phyloP scores from a whole-genome alignment of 2,888 invertebrate species.

The Callyntrura sp. region DNA sequence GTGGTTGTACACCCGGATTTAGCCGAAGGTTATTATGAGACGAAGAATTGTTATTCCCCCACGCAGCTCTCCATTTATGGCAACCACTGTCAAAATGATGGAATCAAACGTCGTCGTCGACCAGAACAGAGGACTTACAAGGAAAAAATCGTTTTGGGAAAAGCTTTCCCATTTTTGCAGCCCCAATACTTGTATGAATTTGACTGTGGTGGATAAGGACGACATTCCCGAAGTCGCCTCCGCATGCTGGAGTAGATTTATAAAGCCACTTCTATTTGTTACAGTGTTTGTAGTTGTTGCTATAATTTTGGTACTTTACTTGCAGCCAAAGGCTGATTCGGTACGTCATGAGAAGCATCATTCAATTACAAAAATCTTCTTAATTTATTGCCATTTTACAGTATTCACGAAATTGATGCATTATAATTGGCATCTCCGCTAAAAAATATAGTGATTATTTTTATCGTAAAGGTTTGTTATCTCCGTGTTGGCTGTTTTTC shows the following conservation, averaged over 20 bases:
- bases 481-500: conserved; percentile 76
- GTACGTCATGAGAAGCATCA: background rate
- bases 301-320: background rate
- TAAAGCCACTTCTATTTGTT: background rate
- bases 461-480: conserved; percentile 71
- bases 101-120: too few relatives aligned
- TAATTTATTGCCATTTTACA: background rate
- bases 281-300: background rate
- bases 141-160: background rate
- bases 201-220: background rate
- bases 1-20: too few relatives aligned
- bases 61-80: too few relatives aligned
- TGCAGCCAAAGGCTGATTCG: conserved; percentile 2
- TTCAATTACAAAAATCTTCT: too few relatives aligned
- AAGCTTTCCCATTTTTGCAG: background rate
- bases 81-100: too few relatives aligned
- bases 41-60: too few relatives aligned
- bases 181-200: background rate
- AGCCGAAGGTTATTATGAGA: too few relatives aligned
- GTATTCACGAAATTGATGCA: too few relatives aligned
- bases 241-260: conserved; percentile 2
- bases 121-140: too few relatives aligned
- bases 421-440: too few relatives aligned
- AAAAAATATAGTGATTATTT: background rate
- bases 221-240: background rate